phyloP scores from a whole-genome alignment of 2,797 vertebrate species.

The Pangasius larnaudii region DNA sequence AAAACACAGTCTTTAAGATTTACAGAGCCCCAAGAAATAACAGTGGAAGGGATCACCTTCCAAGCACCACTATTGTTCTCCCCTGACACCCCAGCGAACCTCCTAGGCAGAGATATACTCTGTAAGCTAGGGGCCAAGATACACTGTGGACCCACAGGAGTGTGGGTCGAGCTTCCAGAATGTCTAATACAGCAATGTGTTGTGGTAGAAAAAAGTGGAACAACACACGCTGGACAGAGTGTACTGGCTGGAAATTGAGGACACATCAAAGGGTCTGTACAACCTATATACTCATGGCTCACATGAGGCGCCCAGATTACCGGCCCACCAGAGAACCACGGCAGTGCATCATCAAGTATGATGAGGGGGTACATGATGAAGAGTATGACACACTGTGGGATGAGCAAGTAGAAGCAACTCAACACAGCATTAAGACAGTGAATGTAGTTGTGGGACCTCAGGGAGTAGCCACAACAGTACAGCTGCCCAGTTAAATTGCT shows the following conservation, averaged over 20 bases:
- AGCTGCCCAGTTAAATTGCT: neutral
- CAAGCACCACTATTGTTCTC: neutral
- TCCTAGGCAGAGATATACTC: neutral
- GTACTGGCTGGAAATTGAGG: neutral
- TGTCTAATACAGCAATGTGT: neutral
- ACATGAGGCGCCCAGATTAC: fast-evolving
- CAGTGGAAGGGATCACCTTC: neutral
- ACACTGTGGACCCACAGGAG: neutral
- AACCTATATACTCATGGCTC: neutral
- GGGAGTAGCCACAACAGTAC: fast-evolving
- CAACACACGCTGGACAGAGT: neutral
- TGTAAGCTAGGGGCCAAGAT: neutral
- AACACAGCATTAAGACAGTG: fast-evolving
- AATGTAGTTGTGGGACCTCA: neutral
- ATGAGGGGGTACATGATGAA: neutral
- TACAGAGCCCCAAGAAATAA: neutral
- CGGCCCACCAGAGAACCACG: neutral
- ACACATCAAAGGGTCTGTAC: fast-evolving
- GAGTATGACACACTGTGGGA: neutral
- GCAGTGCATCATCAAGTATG: neutral
- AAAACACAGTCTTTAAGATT: neutral
- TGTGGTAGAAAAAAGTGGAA: fast-evolving
- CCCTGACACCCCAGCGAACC: neutral
- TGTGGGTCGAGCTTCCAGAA: neutral
- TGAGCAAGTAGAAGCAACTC: fast-evolving